Conservation (phyloP, 1,140 invertebrate species). For the Papilio xuthus region DNA sequence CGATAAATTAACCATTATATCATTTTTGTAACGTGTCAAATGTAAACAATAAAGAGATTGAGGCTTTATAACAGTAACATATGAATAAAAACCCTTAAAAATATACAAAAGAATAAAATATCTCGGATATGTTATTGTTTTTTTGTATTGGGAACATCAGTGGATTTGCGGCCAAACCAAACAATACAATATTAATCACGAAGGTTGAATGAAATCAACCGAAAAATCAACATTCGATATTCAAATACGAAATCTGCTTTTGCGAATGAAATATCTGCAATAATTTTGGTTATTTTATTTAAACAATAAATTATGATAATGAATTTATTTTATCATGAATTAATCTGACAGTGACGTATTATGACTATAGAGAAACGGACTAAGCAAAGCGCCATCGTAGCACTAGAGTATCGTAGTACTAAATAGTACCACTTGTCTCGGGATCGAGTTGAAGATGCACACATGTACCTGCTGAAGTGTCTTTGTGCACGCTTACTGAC, state of each 20-base stretch:
- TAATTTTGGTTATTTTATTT: not conserved
- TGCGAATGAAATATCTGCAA: not conserved
- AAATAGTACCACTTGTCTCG: too few relatives aligned
- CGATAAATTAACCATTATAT: too few relatives aligned
- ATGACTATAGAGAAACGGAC: too few relatives aligned
- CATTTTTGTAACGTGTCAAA: not conserved
- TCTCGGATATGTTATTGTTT: not conserved
- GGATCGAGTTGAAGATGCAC: too few relatives aligned
- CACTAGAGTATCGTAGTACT: too few relatives aligned
- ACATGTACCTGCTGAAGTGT: too few relatives aligned
- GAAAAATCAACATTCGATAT: not conserved
- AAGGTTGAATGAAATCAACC: slow-evolving; percentile 15
- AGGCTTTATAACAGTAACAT: not conserved
- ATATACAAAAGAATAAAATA: not conserved
- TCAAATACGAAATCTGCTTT: not conserved
- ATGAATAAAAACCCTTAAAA: not conserved
- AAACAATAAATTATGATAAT: not conserved
- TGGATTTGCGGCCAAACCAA: not conserved
- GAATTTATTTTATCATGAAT: too few relatives aligned
- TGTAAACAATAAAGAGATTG: not conserved
- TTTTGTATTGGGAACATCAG: not conserved
- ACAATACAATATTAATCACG: slow-evolving; percentile 17
- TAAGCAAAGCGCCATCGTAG: too few relatives aligned
- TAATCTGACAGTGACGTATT: too few relatives aligned
- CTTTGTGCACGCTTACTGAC: too few relatives aligned